Conservation (phyloP, 2,113 vertebrate species). For the Motacilla alba region DNA sequence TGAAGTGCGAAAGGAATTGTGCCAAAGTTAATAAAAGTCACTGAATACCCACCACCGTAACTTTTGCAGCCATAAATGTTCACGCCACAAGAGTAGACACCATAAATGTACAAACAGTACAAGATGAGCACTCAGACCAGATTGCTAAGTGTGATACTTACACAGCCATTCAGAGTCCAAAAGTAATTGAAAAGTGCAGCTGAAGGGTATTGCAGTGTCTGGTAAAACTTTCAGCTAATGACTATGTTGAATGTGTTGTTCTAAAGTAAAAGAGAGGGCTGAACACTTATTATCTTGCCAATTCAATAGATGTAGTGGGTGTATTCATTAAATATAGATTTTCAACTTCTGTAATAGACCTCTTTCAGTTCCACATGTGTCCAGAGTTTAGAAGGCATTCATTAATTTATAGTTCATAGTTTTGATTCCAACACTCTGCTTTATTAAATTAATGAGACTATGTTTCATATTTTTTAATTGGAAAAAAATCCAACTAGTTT, state of each 20-base stretch:
- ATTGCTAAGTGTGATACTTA: not conserved
- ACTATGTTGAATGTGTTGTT: not conserved
- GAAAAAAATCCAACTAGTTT: not conserved
- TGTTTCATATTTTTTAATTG: not conserved
- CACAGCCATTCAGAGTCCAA: not conserved
- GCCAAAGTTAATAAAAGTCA: not conserved
- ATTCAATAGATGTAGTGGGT: not conserved
- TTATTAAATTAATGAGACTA: constrained; percentile 6
- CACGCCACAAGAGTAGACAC: not conserved
- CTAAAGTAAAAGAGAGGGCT: not conserved
- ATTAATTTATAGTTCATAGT: not conserved
- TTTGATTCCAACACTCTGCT: not conserved
- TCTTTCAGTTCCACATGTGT: not conserved
- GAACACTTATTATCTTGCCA: constrained; percentile 18
- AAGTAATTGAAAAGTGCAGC: not conserved
- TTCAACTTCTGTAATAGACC: not conserved
- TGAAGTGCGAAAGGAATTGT: not conserved
- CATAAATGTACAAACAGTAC: not conserved
- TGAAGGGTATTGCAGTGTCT: not conserved
- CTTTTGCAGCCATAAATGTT: not conserved
- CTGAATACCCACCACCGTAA: not conserved
- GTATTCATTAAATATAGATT: constrained; percentile 24
- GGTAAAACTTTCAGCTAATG: not conserved
- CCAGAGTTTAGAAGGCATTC: not conserved
- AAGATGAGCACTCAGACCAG: not conserved